These are phyloP conservation scores for Ceratina calcarata DNA, from an alignment of 1,140 invertebrate species.

Conservation along the genomic window DNA sequence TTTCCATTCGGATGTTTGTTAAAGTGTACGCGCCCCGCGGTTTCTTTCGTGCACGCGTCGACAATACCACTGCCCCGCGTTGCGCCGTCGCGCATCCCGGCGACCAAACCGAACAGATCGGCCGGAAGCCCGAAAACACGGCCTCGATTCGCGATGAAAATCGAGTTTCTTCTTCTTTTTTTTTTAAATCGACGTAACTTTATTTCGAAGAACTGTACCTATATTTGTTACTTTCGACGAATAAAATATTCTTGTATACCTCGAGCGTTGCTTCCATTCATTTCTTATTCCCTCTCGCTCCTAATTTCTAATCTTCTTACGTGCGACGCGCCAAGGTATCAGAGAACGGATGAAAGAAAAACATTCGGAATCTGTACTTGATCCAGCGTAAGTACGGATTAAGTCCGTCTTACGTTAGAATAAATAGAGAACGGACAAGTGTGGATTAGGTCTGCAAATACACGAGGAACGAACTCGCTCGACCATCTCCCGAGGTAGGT, in stretches of 20 bases:
- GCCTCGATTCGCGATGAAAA: conserved; percentile 34
- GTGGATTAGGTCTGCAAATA: conserved; percentile 18
- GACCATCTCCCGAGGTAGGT: neutral
- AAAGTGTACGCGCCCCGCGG: conserved; percentile 10
- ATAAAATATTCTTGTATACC: conserved; percentile 82
- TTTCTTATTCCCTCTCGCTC: neutral
- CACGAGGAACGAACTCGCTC: neutral
- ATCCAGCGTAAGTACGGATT: neutral
- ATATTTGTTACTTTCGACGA: conserved; percentile 81
- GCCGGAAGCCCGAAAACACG: conserved; percentile 24
- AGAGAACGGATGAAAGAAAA: neutral
- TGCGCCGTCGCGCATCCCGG: neutral
- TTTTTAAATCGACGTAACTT: conserved; percentile 64
- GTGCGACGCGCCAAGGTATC: neutral
- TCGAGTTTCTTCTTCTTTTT: conserved; percentile 29
- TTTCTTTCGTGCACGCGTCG: conserved; percentile 55
- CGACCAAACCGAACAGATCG: neutral
- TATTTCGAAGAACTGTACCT: conserved; percentile 76
- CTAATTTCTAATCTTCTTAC: neutral
- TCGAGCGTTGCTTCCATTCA: conserved; percentile 50
- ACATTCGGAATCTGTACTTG: neutral
- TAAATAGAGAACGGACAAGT: neutral
- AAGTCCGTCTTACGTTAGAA: neutral
- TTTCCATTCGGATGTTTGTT: conserved; percentile 58
- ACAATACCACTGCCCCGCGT: conserved; percentile 54